Conservation (phyloP, 2,113 vertebrate genomes). For the Engystomops pustulosus region DNA sequence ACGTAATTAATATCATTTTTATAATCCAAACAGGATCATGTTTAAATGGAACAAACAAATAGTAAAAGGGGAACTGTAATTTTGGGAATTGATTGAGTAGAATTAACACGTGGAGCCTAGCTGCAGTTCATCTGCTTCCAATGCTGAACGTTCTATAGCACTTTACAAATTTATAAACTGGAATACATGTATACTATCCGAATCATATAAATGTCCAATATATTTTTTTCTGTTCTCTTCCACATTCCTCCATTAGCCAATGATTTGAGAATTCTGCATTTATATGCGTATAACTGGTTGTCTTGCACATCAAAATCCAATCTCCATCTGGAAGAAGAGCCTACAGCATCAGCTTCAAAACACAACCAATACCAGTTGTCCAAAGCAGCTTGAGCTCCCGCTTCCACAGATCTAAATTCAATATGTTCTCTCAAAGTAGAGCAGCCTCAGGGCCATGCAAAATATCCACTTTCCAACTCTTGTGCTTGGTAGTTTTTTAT, state of each 20-base stretch:
- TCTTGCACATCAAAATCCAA: conserved; percentile 65
- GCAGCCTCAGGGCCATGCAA: conserved; percentile 67
- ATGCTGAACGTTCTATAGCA: not conserved
- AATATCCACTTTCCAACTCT: conserved; percentile 65
- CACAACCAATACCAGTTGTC: conserved; percentile 76
- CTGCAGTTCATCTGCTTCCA: not conserved
- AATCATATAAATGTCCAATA: not conserved
- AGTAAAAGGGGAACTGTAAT: not conserved
- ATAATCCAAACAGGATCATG: not conserved
- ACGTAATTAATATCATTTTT: conserved; percentile 23
- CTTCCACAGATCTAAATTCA: conserved; percentile 66
- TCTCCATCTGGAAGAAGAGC: conserved; percentile 80
- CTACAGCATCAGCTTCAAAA: conserved; percentile 76
- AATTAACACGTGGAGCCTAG: not conserved
- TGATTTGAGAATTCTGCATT: conserved; percentile 60
- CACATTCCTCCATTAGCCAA: not conserved
- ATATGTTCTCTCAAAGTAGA: conserved; percentile 72
- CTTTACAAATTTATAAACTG: not conserved
- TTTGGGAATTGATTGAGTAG: not conserved
- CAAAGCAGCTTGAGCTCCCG: conserved; percentile 77
- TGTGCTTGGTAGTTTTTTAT: conserved; percentile 66
- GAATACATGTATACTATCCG: not conserved
- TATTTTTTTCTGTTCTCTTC: not conserved
- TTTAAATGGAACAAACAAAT: not conserved
- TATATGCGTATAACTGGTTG: conserved; percentile 72